Base-by-base conservation (phyloP, 2,888 invertebrate species). In the Zaprionus obscuricornis region DNA sequence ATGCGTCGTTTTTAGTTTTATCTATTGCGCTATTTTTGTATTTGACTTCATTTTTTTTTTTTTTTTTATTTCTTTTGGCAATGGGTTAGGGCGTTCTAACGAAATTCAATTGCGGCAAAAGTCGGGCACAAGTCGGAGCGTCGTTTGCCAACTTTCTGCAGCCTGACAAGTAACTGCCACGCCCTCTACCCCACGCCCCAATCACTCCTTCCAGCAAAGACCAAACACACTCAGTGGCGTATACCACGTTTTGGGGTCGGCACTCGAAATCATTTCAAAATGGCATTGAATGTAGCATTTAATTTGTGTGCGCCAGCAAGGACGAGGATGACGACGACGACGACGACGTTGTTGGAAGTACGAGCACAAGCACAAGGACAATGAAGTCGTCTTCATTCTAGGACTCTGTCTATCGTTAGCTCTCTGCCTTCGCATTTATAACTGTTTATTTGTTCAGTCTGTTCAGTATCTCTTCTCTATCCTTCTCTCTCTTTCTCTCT, bases 201-300 rank as follows among this genome's bases (percentile, higher is more conserved):
- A 6, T 8, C 31, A 13, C 17, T 22, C 13, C 39, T 24, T 10
- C 42, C 20, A 14, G 2, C 17, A 1, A 2, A 18, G 20, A 34
- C 42, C 40, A 33, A 62, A 14, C 20, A n/a, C n/a, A n/a, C n/a
- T n/a, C n/a, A n/a, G n/a, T n/a, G n/a, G n/a, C n/a, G n/a, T n/a
- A n/a, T n/a, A n/a, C n/a, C n/a, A n/a, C n/a, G 29, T 10, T 33
- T 64, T 39, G 50, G 74, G 70, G 46, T 67, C 60, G 63, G 55
- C 58, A 65, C 76, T 79, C 74, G 72, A 68, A 73, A 83, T 79
- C 71, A 76, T 75, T 78, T 74, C 64, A 51, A 74, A 78, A 83
- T 78, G 83, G 84, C 84, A 83, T 76, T 76, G 84, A 81, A 79
- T 81, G 84, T 81, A 75, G 77, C 81, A 81, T 84, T 78, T 81